A percentile compares a stretch with the other conserved stretches of the same genome.
phyloP scores from a whole-genome alignment of 2,888 invertebrate genomes.

The Brachylomia viminalis region DNA sequence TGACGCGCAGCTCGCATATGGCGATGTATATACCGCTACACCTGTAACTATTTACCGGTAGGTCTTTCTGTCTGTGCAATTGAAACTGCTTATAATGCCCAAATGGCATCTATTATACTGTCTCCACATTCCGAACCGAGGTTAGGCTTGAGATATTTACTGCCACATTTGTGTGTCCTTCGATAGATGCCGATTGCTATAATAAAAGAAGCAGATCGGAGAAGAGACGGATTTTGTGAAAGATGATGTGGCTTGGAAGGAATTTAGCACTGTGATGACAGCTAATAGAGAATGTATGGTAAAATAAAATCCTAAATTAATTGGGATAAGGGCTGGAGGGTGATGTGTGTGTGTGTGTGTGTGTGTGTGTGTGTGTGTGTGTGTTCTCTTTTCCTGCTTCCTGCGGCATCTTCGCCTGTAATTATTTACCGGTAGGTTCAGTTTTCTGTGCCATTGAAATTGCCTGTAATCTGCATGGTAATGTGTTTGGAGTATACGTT shows the following conservation, averaged over 20 bases:
- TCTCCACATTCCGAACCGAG: slow-evolving; percentile 73
- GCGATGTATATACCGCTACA: too few relatives aligned
- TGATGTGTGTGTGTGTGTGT: too few relatives aligned
- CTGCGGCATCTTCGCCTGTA: slow-evolving; percentile 2
- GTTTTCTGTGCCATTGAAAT: not conserved
- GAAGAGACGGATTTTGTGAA: slow-evolving; percentile 7
- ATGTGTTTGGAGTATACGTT: slow-evolving; percentile 14
- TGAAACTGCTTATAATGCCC: too few relatives aligned
- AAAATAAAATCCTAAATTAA: not conserved
- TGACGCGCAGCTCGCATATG: too few relatives aligned
- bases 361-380: not conserved
- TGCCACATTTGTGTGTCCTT: slow-evolving; percentile 52
- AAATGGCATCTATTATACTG: slow-evolving; percentile 76
- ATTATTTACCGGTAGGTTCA: not conserved
- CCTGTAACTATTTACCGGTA: too few relatives aligned
- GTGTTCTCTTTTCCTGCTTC: not conserved
- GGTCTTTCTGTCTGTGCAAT: too few relatives aligned
- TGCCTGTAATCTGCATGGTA: slow-evolving; percentile 22
- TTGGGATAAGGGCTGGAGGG: too few relatives aligned
- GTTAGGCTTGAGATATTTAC: slow-evolving; percentile 69
- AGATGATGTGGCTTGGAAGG: not conserved
- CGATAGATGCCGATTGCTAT: not conserved
- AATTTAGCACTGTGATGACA: not conserved
- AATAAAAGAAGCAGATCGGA: not conserved
- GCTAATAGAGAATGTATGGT: not conserved